Base-by-base conservation (phyloP, 2,888 invertebrate species). In the Eurytoma californica region DNA sequence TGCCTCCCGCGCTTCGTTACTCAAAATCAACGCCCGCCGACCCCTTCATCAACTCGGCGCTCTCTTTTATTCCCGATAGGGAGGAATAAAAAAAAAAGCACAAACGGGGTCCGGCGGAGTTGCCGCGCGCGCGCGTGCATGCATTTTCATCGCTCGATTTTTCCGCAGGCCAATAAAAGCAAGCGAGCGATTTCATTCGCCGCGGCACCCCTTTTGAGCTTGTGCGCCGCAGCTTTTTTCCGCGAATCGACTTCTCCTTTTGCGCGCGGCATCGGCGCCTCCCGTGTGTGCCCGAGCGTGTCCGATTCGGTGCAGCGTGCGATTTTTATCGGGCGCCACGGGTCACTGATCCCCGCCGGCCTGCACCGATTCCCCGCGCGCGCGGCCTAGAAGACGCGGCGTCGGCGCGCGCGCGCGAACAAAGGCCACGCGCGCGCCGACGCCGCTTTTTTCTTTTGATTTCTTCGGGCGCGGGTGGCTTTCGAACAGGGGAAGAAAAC, bases 211-310 rank as follows among this genome's bases (percentile, higher is more conserved):
- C 60, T 13, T 24, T 24, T 20, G 53, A n/a, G n/a, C 53, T 14
- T 14, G 14, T 14, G 60, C 4, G 28, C 24, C 60, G 53, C 53
- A n/a, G 53, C 53, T 53, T 53, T 53, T 53, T 53, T 53, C n/a
- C n/a, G 67, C 14, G 49, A 28, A 61, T 28, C 51, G 18, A 24
- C 24, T 72, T 72, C 51, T 72, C 63, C 49, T 63, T 72, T 63
- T 53, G 24, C 53, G 12, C 47, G 7, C 12, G 13, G 14, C 55
- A 28, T n/a, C 13, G 53, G 39, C 39, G 39, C 39, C 39, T 39
- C 39, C 39, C 39, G 39, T 39, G 39, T 7, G 39, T 39, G 39
- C 9, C 39, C 39, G 13, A 61, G 51, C 61, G 51, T 28, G 51
- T 69, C 57, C 13, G 20, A 70, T 18, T 14, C n/a, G 57, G 28